Conservation (phyloP, 2,113 vertebrate genomes). For the Mugil cephalus region DNA sequence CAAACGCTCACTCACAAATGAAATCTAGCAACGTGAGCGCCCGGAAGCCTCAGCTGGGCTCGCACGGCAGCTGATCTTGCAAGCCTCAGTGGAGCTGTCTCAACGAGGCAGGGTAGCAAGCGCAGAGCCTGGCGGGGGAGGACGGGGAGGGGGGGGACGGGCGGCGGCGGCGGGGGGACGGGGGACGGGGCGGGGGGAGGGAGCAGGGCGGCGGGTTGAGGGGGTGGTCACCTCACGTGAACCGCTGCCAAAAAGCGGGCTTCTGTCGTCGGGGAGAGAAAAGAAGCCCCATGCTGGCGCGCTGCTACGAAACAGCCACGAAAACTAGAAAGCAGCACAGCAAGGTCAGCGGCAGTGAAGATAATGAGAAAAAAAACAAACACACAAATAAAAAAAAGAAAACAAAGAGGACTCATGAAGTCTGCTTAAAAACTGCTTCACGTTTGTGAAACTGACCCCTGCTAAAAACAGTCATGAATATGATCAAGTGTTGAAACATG, state of each 20-base stretch:
- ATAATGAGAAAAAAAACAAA: constrained; percentile 29
- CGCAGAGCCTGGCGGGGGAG: constrained; percentile 67
- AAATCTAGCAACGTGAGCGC: constrained; percentile 83
- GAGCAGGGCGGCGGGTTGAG: not conserved
- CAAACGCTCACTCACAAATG: constrained; percentile 82
- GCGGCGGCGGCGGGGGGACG: not conserved
- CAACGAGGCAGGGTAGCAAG: constrained; percentile 78
- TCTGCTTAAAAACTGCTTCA: not conserved
- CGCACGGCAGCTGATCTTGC: constrained; percentile 83
- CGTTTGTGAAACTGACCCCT: not conserved
- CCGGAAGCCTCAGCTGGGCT: constrained; percentile 80
- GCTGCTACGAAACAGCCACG: constrained; percentile 60
- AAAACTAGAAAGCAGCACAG: constrained; percentile 81
- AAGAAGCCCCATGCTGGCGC: constrained; percentile 62
- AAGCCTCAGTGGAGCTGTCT: constrained; percentile 85
- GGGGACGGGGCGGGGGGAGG: constrained; percentile 10
- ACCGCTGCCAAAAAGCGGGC: constrained; percentile 63
- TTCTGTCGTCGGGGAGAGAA: constrained; percentile 59
- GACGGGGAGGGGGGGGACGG: constrained; percentile 4
- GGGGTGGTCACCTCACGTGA: constrained; percentile 76
- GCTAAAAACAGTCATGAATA: constrained; percentile 29
- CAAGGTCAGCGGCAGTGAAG: constrained; percentile 54
- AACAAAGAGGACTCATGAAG: constrained; percentile 15
- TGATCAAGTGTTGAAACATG: constrained; percentile 30
- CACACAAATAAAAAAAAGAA: constrained; percentile 12